A percentile compares a stretch with the other conserved stretches of the same genome.
Conservation (phyloP, 2,888 invertebrate species). For the Hirudinaria manillensis region DNA sequence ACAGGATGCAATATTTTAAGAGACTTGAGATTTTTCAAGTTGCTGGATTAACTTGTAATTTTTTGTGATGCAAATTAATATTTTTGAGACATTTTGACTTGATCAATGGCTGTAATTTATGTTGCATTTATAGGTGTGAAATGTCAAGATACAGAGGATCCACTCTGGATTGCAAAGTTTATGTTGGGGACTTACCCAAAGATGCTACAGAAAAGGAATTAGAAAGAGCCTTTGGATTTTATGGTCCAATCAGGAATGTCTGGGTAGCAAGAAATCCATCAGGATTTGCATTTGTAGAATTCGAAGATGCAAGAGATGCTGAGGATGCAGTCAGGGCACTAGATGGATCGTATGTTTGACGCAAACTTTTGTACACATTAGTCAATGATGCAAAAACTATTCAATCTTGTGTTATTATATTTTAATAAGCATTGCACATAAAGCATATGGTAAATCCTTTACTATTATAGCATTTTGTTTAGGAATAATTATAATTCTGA, state of each 20-base stretch:
- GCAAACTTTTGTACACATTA: not conserved
- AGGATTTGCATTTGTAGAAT: constrained; percentile 80
- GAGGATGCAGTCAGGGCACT: constrained; percentile 76
- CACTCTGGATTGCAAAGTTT: constrained; percentile 35
- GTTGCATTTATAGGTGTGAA: not conserved
- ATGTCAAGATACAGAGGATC: constrained; percentile 28
- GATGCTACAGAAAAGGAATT: constrained; percentile 37
- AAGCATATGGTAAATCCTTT: too few species aligned
- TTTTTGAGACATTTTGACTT: too few species aligned
- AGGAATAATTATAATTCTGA: too few species aligned
- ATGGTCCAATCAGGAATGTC: constrained; percentile 44
- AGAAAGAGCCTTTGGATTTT: constrained; percentile 48
- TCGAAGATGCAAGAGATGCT: constrained; percentile 79
- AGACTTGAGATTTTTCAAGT: too few species aligned
- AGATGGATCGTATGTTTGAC: constrained; percentile 65
- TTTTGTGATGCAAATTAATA: too few species aligned
- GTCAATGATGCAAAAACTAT: not conserved
- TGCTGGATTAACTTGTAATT: too few species aligned
- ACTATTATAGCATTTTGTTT: too few species aligned
- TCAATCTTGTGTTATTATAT: not conserved
- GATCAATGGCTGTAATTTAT: too few species aligned
- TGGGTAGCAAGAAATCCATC: constrained; percentile 53
- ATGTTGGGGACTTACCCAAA: constrained; percentile 37
- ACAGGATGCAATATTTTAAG: too few species aligned
- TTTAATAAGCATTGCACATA: too few species aligned